A percentile compares a stretch with the other conserved stretches of the same genome.
phyloP scores from a whole-genome alignment of 2,797 vertebrate genomes.

The Mionectes olivaceus region DNA sequence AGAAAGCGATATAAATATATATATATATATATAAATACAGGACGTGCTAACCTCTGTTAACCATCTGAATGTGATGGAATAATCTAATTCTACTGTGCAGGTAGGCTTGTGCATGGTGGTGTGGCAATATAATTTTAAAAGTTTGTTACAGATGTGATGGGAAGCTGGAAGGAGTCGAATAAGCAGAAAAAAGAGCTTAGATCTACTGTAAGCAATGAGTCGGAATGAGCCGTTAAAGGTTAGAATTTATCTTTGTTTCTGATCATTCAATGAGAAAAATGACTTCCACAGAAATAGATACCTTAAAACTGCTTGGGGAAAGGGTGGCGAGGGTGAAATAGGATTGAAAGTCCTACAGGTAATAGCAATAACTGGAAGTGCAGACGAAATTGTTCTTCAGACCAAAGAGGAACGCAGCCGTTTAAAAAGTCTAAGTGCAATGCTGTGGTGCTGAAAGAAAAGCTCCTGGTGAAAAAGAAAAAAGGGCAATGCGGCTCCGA shows the following conservation, averaged over 20 bases:
- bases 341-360: slow-evolving; percentile 81
- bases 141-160: slow-evolving; percentile 89
- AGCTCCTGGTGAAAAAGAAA: slow-evolving; percentile 82
- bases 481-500: slow-evolving; percentile 83
- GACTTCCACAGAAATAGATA: slow-evolving; percentile 84
- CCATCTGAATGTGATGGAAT: slow-evolving; percentile 88
- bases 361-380: slow-evolving; percentile 83
- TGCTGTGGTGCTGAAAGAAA: slow-evolving; percentile 86
- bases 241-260: slow-evolving; percentile 87
- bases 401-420: slow-evolving; percentile 84
- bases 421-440: slow-evolving; percentile 86
- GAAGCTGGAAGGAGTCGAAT: slow-evolving; percentile 87
- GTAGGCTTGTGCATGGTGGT: slow-evolving; percentile 87
- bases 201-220: slow-evolving; percentile 89
- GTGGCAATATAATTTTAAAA: slow-evolving; percentile 84
- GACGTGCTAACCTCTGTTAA: slow-evolving; percentile 87
- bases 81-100: slow-evolving; percentile 86
- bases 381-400: slow-evolving; percentile 84
- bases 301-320: slow-evolving; percentile 80
- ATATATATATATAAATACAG: slow-evolving; percentile 80
- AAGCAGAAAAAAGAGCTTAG: slow-evolving; percentile 89
- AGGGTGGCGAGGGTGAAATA: slow-evolving; percentile 80
- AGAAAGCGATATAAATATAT: slow-evolving; percentile 91
- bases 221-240: slow-evolving; percentile 88
- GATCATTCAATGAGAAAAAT: slow-evolving; percentile 86